phyloP scores from a whole-genome alignment of 2,797 vertebrate genomes.

The Trichosurus vulpecula region DNA sequence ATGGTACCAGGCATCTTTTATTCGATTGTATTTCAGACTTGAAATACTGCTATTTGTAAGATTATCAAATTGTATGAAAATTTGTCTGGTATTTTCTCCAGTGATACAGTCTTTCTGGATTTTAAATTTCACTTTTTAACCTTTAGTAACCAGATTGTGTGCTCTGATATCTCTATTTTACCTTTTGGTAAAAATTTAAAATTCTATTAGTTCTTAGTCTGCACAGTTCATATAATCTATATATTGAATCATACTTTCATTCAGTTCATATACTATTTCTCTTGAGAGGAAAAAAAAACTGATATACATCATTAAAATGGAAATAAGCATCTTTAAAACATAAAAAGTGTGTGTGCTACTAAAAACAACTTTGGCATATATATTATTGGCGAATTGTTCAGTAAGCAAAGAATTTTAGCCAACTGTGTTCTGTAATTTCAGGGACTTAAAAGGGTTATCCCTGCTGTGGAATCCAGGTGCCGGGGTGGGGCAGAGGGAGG shows the following conservation, averaged over 20 bases:
- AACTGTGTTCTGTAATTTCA: background rate
- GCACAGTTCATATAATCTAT: background rate
- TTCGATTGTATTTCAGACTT: conserved; percentile 34
- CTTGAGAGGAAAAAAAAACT: background rate
- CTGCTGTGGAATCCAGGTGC: background rate
- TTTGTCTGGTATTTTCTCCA: background rate
- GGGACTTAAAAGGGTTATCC: background rate
- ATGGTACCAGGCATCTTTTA: background rate
- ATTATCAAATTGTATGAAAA: conserved; percentile 11
- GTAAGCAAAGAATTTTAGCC: background rate
- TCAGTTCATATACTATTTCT: background rate
- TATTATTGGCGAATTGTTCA: background rate
- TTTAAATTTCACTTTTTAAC: background rate
- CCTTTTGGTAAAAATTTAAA: conserved; percentile 31
- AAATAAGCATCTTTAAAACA: background rate
- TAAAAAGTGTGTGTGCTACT: background rate
- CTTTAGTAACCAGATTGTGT: conserved; percentile 6
- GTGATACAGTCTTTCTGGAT: background rate
- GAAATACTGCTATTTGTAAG: conserved; percentile 32
- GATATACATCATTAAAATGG: background rate
- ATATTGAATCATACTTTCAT: background rate
- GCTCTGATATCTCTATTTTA: conserved; percentile 40
- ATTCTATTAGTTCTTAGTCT: background rate
- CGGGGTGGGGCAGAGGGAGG: background rate
- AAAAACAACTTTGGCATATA: background rate